Evolutionary conservation across 2,113 vertebrate genomes (phyloP), one percentile per base, ranked within the genome.

Genomic region (Triplophysa dalaica): DNA sequence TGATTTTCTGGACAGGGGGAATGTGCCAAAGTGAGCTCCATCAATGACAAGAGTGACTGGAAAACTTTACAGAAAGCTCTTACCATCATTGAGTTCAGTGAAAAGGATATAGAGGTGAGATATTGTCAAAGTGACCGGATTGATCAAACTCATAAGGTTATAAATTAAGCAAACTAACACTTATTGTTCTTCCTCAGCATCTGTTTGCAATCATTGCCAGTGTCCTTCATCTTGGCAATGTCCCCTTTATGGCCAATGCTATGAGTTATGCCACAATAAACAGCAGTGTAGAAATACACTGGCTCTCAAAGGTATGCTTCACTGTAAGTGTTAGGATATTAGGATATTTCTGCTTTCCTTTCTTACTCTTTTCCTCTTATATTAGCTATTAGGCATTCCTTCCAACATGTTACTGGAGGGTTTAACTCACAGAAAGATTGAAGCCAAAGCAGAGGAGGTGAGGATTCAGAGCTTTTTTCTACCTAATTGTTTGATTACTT

Each of bases 161-260:
- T 38, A 38, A 38, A 4, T 38, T 38, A 38, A 7, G 33, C 33
- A 38, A 38, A 38, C 33, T 6, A 33, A 33, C 33, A 38, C 33
- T 38, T 38, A 0, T 38, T 38, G 33, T 38, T 38, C 9, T 0
- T 80, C 66, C 48, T 45, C 11, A 98, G 97, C 87, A 95, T 69
- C 94, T 99, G 87, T 94, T 98, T 89, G 95, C 91, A 24, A 90
- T 97, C 1, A 89, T 98, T 26, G 96, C 95, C 19, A 98, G 94
- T 0, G 94, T 98, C 72, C 93, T 99, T 43, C 97, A 99, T 89
- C 90, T 99, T 1, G 97, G 97, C 16, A 99, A 99, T 75, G 85
- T 98, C 17, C 87, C 90, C 69, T 97, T 97, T 87, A 92, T 92
- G 4, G 88, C 93, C 13, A 92, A 95, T 17, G 85, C 68, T 75